Evolutionary conservation across 1,140 invertebrate genomes (phyloP).

Genomic region (Macrostomum lignano): DNA sequence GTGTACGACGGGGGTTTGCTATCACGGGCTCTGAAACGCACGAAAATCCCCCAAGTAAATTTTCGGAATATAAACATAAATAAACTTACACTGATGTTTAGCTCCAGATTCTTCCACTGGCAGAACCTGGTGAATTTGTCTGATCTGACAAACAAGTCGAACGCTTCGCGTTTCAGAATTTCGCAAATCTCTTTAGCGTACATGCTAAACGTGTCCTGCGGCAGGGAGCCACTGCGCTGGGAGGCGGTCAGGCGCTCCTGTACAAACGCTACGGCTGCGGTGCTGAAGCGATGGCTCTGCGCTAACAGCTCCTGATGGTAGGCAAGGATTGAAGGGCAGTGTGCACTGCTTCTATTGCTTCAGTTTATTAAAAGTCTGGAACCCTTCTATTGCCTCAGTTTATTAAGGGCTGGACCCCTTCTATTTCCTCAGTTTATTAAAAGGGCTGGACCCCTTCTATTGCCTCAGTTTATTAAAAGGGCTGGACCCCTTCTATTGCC

Average conservation of each 20-base stretch:
- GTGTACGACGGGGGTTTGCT: no score
- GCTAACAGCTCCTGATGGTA: not conserved
- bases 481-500: constrained; percentile 58
- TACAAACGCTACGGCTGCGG: not conserved
- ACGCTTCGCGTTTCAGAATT: constrained; percentile 18
- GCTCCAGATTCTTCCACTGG: constrained; percentile 98
- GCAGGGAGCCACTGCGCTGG: constrained; percentile 14
- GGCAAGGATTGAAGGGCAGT: no score
- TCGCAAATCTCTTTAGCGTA: not conserved
- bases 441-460: constrained; percentile 9
- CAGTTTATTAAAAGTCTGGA: not conserved
- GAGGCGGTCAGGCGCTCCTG: constrained; percentile 8
- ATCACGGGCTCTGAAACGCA: no score
- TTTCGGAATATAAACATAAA: constrained; percentile 1
- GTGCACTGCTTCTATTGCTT: no score
- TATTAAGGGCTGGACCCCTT: not conserved
- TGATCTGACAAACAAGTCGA: constrained; percentile 35
- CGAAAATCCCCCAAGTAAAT: not conserved
- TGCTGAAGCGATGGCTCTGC: not conserved
- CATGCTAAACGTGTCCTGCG: constrained; percentile 9
- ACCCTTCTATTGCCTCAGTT: not conserved
- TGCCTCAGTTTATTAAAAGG: not conserved
- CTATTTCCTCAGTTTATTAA: not conserved
- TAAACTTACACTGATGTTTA: constrained; percentile 66
- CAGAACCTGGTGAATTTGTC: constrained; percentile 98